Conservation (phyloP, 1,140 invertebrate genomes). For the Ceratina calcarata region DNA sequence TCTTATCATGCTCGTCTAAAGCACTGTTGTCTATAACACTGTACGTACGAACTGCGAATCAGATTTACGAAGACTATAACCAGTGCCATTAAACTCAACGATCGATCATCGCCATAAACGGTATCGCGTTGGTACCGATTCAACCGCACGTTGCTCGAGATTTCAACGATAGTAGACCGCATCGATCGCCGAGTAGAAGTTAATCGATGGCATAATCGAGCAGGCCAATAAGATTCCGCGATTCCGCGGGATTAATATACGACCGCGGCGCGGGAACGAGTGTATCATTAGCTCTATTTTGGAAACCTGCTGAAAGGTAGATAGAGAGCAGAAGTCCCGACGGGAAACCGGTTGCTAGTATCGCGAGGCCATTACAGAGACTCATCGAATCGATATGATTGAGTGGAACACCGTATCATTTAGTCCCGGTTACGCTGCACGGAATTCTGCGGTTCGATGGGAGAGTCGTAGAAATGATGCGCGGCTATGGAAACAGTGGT, state of each 20-base stretch:
- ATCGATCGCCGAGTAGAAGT: not conserved
- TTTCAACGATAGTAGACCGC: not conserved
- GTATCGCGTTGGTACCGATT: not conserved
- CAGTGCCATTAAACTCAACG: not conserved
- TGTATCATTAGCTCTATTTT: slow-evolving; percentile 30
- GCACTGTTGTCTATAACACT: too few relatives aligned
- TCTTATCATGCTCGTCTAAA: too few relatives aligned
- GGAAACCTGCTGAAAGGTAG: not conserved
- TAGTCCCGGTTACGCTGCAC: slow-evolving; percentile 1
- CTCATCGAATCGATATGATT: slow-evolving; percentile 38
- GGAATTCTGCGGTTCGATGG: not conserved
- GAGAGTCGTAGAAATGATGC: slow-evolving; percentile 24
- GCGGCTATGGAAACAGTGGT: too few relatives aligned
- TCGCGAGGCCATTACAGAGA: slow-evolving; percentile 10
- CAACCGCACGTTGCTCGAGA: not conserved
- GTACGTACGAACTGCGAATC: too few relatives aligned
- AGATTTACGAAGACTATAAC: not conserved
- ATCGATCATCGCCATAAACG: slow-evolving; percentile 1
- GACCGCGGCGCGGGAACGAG: not conserved
- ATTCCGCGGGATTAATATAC: not conserved
- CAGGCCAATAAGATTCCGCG: slow-evolving; percentile 2
- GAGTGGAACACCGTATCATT: slow-evolving; percentile 33
- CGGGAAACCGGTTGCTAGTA: slow-evolving; percentile 22
- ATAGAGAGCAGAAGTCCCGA: not conserved
- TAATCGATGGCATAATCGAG: slow-evolving; percentile 16